A percentile compares a stretch with the other conserved stretches of the same genome.
These are phyloP conservation scores for Cavia porcellus DNA, from an alignment of 2,113 vertebrate species.

Conservation along the genomic window DNA sequence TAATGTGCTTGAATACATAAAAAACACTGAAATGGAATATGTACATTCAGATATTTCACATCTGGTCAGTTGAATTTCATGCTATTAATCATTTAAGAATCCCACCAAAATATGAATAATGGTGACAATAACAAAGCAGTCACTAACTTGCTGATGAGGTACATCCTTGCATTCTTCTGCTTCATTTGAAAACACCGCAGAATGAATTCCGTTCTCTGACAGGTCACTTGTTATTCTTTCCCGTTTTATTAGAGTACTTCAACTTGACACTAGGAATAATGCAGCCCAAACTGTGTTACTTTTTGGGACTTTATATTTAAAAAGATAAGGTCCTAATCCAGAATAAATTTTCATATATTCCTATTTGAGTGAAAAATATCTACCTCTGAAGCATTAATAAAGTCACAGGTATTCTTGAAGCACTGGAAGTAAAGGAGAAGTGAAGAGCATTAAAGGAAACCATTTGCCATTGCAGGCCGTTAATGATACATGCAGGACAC, in stretches of 20 bases:
- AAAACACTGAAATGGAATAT: conserved; percentile 58
- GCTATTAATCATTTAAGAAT: conserved; percentile 58
- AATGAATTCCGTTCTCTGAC: conserved; percentile 42
- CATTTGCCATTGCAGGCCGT: background rate
- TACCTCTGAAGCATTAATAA: background rate
- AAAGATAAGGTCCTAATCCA: conserved; percentile 33
- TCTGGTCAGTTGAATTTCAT: conserved; percentile 46
- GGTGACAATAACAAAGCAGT: background rate
- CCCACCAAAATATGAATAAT: conserved; percentile 26
- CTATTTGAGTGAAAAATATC: conserved; percentile 36
- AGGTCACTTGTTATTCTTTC: conserved; percentile 71
- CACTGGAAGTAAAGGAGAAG: background rate
- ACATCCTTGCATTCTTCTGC: conserved; percentile 22
- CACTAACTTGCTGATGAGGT: conserved; percentile 50
- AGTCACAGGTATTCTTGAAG: background rate
- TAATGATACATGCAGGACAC: background rate
- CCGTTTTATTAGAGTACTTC: conserved; percentile 46
- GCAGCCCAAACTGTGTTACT: background rate
- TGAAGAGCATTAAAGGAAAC: background rate
- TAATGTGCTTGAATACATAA: conserved; percentile 64
- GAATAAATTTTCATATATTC: conserved; percentile 38
- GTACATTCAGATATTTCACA: conserved; percentile 36
- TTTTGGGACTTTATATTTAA: conserved; percentile 44
- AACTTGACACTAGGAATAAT: background rate
- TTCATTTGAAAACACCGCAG: conserved; percentile 64